A percentile compares a stretch with the other conserved stretches of the same genome.
Evolutionary conservation across 1,140 invertebrate genomes (phyloP).

Genomic region (Aplysia californica): DNA sequence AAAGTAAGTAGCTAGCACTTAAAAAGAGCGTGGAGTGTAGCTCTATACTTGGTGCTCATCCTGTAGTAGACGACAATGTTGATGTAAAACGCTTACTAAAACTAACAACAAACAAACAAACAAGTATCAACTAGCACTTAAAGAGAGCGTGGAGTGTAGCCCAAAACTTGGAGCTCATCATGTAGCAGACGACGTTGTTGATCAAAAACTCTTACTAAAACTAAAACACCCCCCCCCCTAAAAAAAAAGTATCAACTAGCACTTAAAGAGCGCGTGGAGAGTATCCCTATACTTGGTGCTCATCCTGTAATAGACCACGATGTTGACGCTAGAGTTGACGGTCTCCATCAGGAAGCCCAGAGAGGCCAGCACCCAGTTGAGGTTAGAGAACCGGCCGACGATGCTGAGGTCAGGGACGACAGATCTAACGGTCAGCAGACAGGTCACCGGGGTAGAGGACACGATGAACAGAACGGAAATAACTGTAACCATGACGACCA

Average conservation of each 20-base stretch:
- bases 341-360: background rate
- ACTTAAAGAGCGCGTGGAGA: too few species aligned
- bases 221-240: too few species aligned
- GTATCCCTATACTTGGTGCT: conserved; percentile 26
- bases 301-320: conserved; percentile 30
- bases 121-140: too few species aligned
- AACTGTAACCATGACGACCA: background rate
- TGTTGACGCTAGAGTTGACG: conserved; percentile 15
- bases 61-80: conserved; percentile 27
- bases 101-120: too few species aligned
- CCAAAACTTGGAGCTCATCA: conserved; percentile 31
- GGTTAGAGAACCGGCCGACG: background rate
- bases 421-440: background rate
- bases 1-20: too few species aligned
- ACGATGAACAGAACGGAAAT: background rate
- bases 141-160: background rate
- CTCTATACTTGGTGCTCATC: conserved; percentile 31
- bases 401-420: background rate
- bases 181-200: conserved; percentile 27
- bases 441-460: too few species aligned
- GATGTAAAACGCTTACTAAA: too few species aligned
- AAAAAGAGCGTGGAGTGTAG: too few species aligned
- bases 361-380: conserved; percentile 1
- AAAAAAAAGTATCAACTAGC: too few species aligned
- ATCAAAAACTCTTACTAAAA: too few species aligned